These are phyloP conservation scores for Heliconius hewitsoni DNA, from an alignment of 1,140 invertebrate genomes.

Conservation along the genomic window DNA sequence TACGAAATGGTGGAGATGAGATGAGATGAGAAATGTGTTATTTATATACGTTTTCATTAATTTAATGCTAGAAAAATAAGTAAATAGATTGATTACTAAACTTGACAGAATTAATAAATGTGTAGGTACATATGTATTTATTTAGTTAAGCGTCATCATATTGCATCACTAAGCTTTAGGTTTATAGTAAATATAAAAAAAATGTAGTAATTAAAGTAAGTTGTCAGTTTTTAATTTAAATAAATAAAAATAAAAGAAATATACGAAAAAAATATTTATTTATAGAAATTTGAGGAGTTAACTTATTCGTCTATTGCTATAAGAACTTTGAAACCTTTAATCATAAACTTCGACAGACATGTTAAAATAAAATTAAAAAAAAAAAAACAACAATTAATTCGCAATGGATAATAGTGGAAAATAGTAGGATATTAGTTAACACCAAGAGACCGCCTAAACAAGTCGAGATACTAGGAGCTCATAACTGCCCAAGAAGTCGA, in stretches of 20 bases:
- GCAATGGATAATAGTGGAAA: not conserved
- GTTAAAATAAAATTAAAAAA: not conserved
- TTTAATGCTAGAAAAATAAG: not conserved
- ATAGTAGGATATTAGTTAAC: constrained; percentile 37
- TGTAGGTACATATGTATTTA: not conserved
- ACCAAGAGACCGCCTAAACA: constrained; percentile 56
- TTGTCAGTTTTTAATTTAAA: no score
- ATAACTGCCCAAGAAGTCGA: constrained; percentile 50
- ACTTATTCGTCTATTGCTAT: not conserved
- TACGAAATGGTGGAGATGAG: constrained; percentile 27
- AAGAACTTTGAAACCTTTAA: not conserved
- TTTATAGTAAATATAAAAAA: no score
- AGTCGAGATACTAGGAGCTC: constrained; percentile 62
- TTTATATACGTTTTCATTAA: no score
- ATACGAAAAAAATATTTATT: not conserved
- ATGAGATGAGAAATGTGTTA: not conserved
- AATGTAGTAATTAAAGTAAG: no score
- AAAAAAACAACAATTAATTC: not conserved
- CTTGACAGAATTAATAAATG: no score
- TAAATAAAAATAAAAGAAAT: no score
- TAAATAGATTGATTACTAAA: no score
- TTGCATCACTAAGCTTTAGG: no score
- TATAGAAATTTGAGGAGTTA: not conserved
- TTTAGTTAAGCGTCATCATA: no score
- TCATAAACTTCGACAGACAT: not conserved